phyloP scores from a whole-genome alignment of 2,888 invertebrate species.

The Piscicola geometra region DNA sequence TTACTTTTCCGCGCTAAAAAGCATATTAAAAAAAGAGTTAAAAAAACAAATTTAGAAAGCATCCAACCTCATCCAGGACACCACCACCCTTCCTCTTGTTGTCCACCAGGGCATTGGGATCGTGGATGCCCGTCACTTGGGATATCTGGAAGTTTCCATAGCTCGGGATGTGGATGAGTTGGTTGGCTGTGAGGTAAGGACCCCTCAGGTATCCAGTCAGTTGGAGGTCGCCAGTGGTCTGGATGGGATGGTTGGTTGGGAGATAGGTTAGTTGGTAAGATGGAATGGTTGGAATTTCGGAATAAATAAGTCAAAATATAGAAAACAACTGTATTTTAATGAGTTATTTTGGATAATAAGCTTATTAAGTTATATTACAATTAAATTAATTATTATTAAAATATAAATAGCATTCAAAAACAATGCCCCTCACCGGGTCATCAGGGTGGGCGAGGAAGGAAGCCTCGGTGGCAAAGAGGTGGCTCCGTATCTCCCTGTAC shows the following conservation, averaged over 20 bases:
- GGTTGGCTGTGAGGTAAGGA: conserved; percentile 75
- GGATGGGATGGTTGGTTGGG: too few relatives aligned
- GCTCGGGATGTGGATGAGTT: conserved; percentile 82
- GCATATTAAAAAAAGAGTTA: too few relatives aligned
- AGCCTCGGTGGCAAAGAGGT: conserved; percentile 76
- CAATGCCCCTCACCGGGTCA: background rate
- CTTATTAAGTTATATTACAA: too few relatives aligned
- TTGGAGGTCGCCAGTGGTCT: conserved; percentile 55
- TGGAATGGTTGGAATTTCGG: too few relatives aligned
- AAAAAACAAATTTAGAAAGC: background rate
- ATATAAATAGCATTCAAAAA: too few relatives aligned
- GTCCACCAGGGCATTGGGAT: conserved; percentile 48
- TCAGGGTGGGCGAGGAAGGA: conserved; percentile 59
- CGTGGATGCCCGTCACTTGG: conserved; percentile 63
- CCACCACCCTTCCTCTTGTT: conserved; percentile 8
- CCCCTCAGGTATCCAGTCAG: conserved; percentile 84
- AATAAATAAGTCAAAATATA: too few relatives aligned
- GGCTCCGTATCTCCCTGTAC: conserved; percentile 74
- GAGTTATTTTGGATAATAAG: too few relatives aligned
- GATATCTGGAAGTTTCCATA: conserved; percentile 86
- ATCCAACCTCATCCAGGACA: background rate
- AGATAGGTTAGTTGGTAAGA: too few relatives aligned
- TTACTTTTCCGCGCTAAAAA: too few relatives aligned
- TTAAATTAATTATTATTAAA: too few relatives aligned
- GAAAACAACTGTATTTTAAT: too few relatives aligned